These are phyloP conservation scores for Xenopus laevis DNA, from an alignment of 2,113 vertebrate species.

Conservation along the genomic window DNA sequence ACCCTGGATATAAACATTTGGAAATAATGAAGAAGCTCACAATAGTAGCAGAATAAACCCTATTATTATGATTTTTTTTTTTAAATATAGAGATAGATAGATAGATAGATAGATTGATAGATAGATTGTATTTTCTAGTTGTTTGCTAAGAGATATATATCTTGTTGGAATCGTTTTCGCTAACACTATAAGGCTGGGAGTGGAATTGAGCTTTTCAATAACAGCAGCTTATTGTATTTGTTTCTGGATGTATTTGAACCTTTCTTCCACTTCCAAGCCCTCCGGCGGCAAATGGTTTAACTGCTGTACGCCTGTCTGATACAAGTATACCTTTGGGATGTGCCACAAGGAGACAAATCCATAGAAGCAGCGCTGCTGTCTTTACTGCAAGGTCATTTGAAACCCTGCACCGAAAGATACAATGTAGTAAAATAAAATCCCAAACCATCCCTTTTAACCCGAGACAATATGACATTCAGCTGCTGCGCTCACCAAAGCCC, in stretches of 20 bases:
- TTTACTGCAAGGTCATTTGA: slow-evolving; percentile 30
- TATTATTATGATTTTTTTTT: no score
- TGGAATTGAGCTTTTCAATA: background rate
- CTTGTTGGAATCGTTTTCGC: background rate
- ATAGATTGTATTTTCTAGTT: no score
- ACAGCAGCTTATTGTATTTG: background rate
- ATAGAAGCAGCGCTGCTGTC: slow-evolving; percentile 16
- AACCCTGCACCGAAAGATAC: slow-evolving; percentile 13
- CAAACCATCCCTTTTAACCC: background rate
- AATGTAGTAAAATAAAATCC: slow-evolving; percentile 10
- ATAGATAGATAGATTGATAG: no score
- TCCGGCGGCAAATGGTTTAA: slow-evolving; percentile 18
- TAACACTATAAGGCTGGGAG: background rate
- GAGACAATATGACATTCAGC: slow-evolving; percentile 16
- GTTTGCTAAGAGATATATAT: no score
- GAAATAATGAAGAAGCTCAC: no score
- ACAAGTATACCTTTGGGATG: slow-evolving; percentile 26
- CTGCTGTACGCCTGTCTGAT: slow-evolving; percentile 22
- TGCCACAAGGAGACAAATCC: slow-evolving; percentile 10
- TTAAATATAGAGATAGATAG: no score
- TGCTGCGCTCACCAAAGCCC: background rate
- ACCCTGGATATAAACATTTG: no score
- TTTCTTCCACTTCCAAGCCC: slow-evolving; percentile 16
- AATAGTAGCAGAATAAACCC: no score
- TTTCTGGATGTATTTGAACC: slow-evolving; percentile 2